Percentiles rank a stretch among this genome's conserved stretches.
phyloP scores from a whole-genome alignment of 2,113 vertebrate species.

The Pedetes capensis region DNA sequence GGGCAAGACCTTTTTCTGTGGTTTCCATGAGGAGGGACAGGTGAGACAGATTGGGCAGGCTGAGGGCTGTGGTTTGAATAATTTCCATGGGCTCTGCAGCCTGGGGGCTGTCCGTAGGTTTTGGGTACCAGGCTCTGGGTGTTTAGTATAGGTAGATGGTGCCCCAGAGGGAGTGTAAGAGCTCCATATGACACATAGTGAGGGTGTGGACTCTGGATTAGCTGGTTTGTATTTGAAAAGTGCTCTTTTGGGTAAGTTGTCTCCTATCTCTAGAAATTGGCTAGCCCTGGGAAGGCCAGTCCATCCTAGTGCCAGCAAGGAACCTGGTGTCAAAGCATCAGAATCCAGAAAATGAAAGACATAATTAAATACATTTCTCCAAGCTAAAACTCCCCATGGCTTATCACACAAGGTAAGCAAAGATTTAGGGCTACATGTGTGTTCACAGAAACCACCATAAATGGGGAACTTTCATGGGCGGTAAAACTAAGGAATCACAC shows the following conservation, averaged over 20 bases:
- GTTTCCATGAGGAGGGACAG: neutral
- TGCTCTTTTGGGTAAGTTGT: neutral
- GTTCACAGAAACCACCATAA: neutral
- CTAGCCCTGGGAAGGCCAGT: neutral
- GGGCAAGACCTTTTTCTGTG: neutral
- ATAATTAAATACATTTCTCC: neutral
- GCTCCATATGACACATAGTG: neutral
- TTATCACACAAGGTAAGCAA: conserved; percentile 23
- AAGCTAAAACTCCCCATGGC: neutral
- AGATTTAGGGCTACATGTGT: neutral
- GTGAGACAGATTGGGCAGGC: neutral
- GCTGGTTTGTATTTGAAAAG: conserved; percentile 9
- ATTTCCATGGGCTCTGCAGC: neutral
- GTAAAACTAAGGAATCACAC: conserved; percentile 3
- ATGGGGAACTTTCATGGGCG: neutral
- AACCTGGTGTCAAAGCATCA: neutral
- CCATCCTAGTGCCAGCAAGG: neutral
- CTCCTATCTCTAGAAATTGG: neutral
- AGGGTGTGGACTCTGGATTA: neutral
- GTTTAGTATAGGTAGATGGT: neutral
- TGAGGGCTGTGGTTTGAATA: neutral
- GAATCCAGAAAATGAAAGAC: neutral
- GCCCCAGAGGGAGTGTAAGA: neutral
- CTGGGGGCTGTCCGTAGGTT: neutral
- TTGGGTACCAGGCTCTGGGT: neutral